Evolutionary conservation across 2,888 invertebrate species (phyloP).

Genomic region (Serripes groenlandicus): DNA sequence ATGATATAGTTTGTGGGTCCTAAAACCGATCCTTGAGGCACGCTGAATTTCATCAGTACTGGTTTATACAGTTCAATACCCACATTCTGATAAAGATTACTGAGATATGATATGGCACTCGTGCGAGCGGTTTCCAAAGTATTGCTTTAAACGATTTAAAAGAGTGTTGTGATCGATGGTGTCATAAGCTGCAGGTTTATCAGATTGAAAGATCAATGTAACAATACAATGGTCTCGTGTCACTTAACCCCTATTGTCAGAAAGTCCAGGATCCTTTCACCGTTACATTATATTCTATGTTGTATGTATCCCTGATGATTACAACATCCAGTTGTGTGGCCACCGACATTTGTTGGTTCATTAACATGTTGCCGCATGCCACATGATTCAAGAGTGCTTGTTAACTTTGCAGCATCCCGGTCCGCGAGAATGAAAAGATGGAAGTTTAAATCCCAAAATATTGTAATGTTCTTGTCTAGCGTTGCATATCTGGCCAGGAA

Average conservation of each 20-base stretch:
- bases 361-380: constrained; percentile 43
- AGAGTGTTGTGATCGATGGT: too few relatives aligned
- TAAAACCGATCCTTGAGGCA: constrained; percentile 13
- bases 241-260: constrained; percentile 37
- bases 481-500: constrained; percentile 36
- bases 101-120: too few relatives aligned
- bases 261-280: constrained; percentile 40
- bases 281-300: constrained; percentile 36
- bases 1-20: constrained; percentile 3
- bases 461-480: constrained; percentile 36
- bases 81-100: too few relatives aligned
- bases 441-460: constrained; percentile 39
- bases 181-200: too few relatives aligned
- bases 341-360: constrained; percentile 39
- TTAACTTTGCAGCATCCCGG: constrained; percentile 12
- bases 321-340: constrained; percentile 40
- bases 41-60: constrained; percentile 37
- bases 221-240: constrained; percentile 49
- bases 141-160: too few relatives aligned
- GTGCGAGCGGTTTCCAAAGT: too few relatives aligned
- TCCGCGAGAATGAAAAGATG: constrained; percentile 28
- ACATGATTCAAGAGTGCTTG: constrained; percentile 31
- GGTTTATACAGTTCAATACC: too few relatives aligned
- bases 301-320: constrained; percentile 41
- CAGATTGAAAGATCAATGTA: too few relatives aligned